Percentiles rank a stretch among this genome's conserved stretches.
Evolutionary conservation across 2,113 vertebrate species (phyloP).

Genomic region (Gymnobelideus leadbeateri): DNA sequence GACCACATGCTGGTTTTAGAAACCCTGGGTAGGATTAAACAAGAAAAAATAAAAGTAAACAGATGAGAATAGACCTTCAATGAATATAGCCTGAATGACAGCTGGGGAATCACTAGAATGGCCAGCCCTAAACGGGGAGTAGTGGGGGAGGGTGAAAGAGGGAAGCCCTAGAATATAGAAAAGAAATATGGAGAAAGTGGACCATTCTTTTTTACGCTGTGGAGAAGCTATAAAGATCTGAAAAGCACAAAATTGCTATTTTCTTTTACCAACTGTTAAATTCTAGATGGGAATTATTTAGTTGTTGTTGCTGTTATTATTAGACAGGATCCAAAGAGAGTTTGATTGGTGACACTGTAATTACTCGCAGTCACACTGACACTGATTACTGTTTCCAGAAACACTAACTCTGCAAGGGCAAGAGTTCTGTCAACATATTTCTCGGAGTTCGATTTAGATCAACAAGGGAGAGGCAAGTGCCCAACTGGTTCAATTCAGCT

Average conservation of each 20-base stretch:
- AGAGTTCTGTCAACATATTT: not conserved
- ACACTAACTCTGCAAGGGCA: not conserved
- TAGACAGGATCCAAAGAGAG: not conserved
- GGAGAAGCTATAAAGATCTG: not conserved
- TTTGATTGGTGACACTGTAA: not conserved
- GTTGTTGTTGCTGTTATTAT: not conserved
- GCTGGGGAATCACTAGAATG: not conserved
- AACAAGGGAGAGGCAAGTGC: conserved; percentile 33
- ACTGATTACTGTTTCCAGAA: conserved; percentile 47
- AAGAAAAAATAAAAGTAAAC: not conserved
- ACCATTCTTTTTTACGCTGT: not conserved
- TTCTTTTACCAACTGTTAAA: not conserved
- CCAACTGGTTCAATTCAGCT: not conserved
- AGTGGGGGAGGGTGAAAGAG: no score
- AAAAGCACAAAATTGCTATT: not conserved
- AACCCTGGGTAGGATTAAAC: not conserved
- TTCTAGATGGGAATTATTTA: not conserved
- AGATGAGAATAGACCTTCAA: not conserved
- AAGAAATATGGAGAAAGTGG: not conserved
- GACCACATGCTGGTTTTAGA: not conserved
- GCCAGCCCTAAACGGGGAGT: no score
- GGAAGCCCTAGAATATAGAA: not conserved
- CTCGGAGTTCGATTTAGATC: conserved; percentile 38
- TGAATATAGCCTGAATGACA: not conserved
- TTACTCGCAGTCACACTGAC: not conserved